Evolutionary conservation across 1,140 invertebrate species (phyloP), one percentile per base, ranked within the genome.

Genomic region (Phymastichus coffea): DNA sequence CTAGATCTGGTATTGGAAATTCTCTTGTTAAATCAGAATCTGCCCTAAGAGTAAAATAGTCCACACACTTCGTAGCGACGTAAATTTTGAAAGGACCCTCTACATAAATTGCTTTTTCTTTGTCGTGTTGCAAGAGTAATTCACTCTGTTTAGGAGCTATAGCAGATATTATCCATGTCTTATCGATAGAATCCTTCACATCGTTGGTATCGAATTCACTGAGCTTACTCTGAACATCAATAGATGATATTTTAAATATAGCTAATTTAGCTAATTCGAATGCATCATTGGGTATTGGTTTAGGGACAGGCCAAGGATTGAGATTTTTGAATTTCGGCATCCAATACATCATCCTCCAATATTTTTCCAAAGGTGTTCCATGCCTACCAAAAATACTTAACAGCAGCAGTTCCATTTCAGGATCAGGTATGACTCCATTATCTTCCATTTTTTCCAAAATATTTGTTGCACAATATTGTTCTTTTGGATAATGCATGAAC

Each of bases 301-400:
- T 81, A 1, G 95, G 93, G 37, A 97, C 72, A 1, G 87, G 86
- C 87, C 92, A 99, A 2, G 97, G 97, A 65, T 93, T 94, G 0
- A 89, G 73, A 75, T 98, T 88, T 70, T 88, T 92, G 69, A 99
- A 94, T 77, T 99, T 99, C 3, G 96, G 95, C 88, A 97, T 90
- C 97, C 97, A 99, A 72, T 99, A 99, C 82, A 94, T 87, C 90
- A 98, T 95, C 43, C 94, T 83, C 82, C 87, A 89, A 71, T 87
- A 92, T 73, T 96, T 97, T 58, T 91, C 80, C 12, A 94, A 73
- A 0, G 92, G 91, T 71, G 87, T 85, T 10, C 88, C 88, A 67
- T 87, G 80, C 55, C 82, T 79, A 0, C 96, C 95, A 82, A 98
- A 99, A 37, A 88, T 86, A 69, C 90, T 90, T 8, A 89, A 63